Percentiles rank a stretch among this genome's conserved stretches.
Evolutionary conservation across 2,113 vertebrate genomes (phyloP).

Genomic region (Hypanus sabinus): DNA sequence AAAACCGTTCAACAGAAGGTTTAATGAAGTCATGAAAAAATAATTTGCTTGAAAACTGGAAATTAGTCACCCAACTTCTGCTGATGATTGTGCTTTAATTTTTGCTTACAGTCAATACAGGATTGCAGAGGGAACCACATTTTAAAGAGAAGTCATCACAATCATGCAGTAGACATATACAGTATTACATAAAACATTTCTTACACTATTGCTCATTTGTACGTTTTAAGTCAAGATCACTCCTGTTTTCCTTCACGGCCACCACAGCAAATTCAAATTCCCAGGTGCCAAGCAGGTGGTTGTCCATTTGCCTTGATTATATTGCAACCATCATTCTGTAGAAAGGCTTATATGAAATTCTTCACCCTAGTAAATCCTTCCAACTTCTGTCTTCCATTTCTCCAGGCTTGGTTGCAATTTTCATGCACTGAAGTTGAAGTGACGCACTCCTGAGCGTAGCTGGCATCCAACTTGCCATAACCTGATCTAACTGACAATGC

Average conservation of each 20-base stretch:
- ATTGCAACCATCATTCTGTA: not conserved
- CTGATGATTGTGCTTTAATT: not conserved
- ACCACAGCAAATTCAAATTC: not conserved
- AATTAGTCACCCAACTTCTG: not conserved
- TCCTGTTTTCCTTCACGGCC: not conserved
- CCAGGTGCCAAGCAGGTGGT: not conserved
- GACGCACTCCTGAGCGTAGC: not conserved
- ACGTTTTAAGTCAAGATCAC: not conserved
- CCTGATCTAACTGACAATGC: not conserved
- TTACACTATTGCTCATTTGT: not conserved
- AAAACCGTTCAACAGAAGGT: not conserved
- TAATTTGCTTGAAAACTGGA: not conserved
- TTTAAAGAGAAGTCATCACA: not conserved
- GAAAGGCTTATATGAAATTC: not conserved
- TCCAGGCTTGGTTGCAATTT: not conserved
- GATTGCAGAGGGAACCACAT: not conserved
- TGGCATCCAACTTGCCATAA: not conserved
- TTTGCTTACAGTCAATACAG: not conserved
- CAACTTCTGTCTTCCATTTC: not conserved
- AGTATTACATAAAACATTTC: not conserved
- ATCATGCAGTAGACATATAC: not conserved
- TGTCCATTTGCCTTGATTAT: not conserved
- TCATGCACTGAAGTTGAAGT: not conserved
- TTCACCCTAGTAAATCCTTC: not conserved
- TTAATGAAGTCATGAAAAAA: constrained; percentile 5